Conservation (phyloP, 2,888 invertebrate species). For the Scaptomyza parva region DNA sequence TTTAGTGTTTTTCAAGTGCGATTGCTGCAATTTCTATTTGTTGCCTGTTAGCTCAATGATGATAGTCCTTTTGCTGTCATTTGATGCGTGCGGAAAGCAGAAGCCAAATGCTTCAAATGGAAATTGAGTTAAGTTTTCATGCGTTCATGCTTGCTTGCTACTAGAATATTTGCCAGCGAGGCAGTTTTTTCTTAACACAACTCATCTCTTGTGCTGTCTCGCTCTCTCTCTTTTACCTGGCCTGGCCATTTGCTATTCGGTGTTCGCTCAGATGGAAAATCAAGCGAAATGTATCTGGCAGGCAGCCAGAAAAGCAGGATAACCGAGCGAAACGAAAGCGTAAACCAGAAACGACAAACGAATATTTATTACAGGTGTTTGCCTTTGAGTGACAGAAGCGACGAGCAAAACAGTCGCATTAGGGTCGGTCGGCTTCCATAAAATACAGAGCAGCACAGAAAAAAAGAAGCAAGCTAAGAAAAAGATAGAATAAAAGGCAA, state of each 20-base stretch:
- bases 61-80: conserved; percentile 26
- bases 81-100: conserved; percentile 1
- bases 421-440: conserved; percentile 32
- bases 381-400: conserved; percentile 73
- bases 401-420: conserved; percentile 47
- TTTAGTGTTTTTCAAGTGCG: conserved; percentile 55
- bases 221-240: conserved; percentile 13
- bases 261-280: conserved; percentile 73
- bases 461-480: neutral
- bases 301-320: conserved; percentile 65
- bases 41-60: conserved; percentile 46
- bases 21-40: conserved; percentile 62
- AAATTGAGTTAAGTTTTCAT: conserved; percentile 51
- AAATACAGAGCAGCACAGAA: conserved; percentile 10
- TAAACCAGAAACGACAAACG: conserved; percentile 69
- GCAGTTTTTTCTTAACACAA: conserved; percentile 41
- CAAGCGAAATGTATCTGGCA: conserved; percentile 75
- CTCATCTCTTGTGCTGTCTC: neutral
- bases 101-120: conserved; percentile 25
- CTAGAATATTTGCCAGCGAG: conserved; percentile 64
- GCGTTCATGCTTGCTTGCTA: conserved; percentile 16
- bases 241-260: conserved; percentile 9
- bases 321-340: conserved; percentile 32
- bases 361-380: conserved; percentile 80
- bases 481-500: neutral